phyloP scores from a whole-genome alignment of 1,140 invertebrate species.

The Delia radicum region DNA sequence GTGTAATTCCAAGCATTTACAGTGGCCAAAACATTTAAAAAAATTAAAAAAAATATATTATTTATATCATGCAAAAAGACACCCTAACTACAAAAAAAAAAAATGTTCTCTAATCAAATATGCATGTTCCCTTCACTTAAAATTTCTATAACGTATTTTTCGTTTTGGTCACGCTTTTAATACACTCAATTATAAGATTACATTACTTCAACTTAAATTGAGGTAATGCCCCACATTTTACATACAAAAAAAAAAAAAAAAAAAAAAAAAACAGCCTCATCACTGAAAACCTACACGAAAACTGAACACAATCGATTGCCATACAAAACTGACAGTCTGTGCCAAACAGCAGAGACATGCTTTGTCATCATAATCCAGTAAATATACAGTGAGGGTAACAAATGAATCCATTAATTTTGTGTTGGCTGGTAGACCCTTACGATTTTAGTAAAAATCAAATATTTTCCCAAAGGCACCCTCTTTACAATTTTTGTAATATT shows the following conservation, averaged over 20 bases:
- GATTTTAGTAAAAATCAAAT: not conserved
- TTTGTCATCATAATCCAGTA: slow-evolving; percentile 5
- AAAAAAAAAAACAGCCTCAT: too few species aligned
- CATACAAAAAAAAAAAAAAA: not conserved
- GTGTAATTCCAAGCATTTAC: too few species aligned
- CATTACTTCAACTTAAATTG: slow-evolving; percentile 11
- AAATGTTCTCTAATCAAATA: too few species aligned
- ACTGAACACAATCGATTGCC: not conserved
- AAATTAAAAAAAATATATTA: too few species aligned
- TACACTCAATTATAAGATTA: slow-evolving; percentile 21
- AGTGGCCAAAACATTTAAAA: too few species aligned
- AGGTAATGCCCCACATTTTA: slow-evolving; percentile 20
- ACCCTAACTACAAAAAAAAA: too few species aligned
- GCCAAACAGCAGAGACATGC: slow-evolving; percentile 6
- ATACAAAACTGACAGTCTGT: not conserved
- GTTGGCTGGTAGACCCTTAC: too few species aligned
- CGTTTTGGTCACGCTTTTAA: slow-evolving; percentile 20
- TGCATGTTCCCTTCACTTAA: not conserved
- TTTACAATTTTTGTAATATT: not conserved
- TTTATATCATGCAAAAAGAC: too few species aligned
- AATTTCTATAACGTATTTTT: not conserved
- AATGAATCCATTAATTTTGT: not conserved
- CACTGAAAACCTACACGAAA: not conserved
- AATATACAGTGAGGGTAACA: not conserved
- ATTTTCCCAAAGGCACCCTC: slow-evolving; percentile 13